Conservation (phyloP, 2,888 invertebrate genomes). For the Sphaerolaimus hirsutus region DNA sequence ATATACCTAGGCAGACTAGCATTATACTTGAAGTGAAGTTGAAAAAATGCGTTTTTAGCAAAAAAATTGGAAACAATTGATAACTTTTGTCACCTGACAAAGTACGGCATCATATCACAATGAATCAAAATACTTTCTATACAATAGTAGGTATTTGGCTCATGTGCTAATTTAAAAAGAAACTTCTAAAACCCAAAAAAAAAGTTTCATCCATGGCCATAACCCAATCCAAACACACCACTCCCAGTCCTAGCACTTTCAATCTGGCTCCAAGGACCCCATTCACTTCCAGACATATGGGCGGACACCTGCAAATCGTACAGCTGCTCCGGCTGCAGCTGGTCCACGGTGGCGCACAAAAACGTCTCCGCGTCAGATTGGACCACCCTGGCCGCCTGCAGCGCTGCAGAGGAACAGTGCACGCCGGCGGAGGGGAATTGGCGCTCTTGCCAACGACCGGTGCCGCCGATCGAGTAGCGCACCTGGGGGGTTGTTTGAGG, state of each 20-base stretch:
- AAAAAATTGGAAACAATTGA: too few relatives aligned
- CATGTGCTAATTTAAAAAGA: too few relatives aligned
- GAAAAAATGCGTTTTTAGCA: too few relatives aligned
- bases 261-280: conserved; percentile 13
- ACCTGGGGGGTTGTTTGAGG: not conserved
- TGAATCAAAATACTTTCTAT: too few relatives aligned
- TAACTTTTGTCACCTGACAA: too few relatives aligned
- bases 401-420: conserved; percentile 7
- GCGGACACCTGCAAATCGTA: conserved; percentile 20
- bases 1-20: too few relatives aligned
- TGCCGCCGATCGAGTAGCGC: conserved; percentile 2
- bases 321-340: conserved; percentile 16
- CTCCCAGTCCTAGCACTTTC: conserved; percentile 8
- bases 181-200: too few relatives aligned
- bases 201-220: too few relatives aligned
- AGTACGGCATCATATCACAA: too few relatives aligned
- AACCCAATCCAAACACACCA: too few relatives aligned
- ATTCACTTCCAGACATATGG: conserved; percentile 11
- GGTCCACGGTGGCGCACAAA: conserved; percentile 19
- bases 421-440: conserved; percentile 16
- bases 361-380: conserved; percentile 4
- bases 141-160: too few relatives aligned
- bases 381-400: not conserved
- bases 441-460: conserved; percentile 1
- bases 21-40: too few relatives aligned